A percentile compares a stretch with the other conserved stretches of the same genome.
These are phyloP conservation scores for Hermaeophaga mercurialis DNA, from an alignment of 2,888 invertebrate species.

Conservation along the genomic window DNA sequence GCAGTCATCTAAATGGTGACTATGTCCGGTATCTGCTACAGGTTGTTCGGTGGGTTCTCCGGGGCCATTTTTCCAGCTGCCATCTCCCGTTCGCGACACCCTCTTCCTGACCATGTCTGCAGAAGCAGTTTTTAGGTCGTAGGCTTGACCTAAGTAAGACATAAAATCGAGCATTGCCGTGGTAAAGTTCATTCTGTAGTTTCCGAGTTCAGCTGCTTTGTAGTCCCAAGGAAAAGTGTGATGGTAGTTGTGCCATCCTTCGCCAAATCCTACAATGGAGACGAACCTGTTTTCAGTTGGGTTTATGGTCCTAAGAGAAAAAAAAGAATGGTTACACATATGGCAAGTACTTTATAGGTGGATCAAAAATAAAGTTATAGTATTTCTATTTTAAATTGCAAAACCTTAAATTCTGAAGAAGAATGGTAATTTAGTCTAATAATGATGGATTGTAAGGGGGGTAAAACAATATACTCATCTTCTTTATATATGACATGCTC, in stretches of 20 bases:
- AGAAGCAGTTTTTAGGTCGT: slow-evolving; percentile 79
- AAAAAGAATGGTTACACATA: too few species aligned
- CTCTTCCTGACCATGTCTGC: slow-evolving; percentile 72
- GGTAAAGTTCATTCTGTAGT: slow-evolving; percentile 49
- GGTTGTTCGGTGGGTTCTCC: slow-evolving; percentile 10
- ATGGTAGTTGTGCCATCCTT: slow-evolving; percentile 95
- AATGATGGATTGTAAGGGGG: too few species aligned
- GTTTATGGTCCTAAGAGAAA: slow-evolving; percentile 67
- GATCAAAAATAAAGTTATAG: too few species aligned
- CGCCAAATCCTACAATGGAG: slow-evolving; percentile 75
- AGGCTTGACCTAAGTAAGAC: slow-evolving; percentile 72
- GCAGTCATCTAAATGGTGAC: slow-evolving; percentile 60
- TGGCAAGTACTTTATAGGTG: too few species aligned
- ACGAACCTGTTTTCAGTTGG: slow-evolving; percentile 80
- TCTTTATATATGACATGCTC: too few species aligned
- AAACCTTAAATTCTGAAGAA: too few species aligned
- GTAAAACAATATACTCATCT: too few species aligned
- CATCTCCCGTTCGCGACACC: slow-evolving; percentile 52
- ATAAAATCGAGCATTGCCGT: slow-evolving; percentile 51
- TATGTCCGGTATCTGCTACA: slow-evolving; percentile 52
- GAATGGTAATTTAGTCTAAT: too few species aligned
- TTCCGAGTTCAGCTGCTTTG: slow-evolving; percentile 84
- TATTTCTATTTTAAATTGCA: too few species aligned
- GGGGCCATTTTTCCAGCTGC: slow-evolving; percentile 28
- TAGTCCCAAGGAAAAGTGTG: slow-evolving; percentile 95